Evolutionary conservation across 1,140 invertebrate genomes (phyloP), one percentile per base, ranked within the genome.

Genomic region (Drosophila novamexicana): DNA sequence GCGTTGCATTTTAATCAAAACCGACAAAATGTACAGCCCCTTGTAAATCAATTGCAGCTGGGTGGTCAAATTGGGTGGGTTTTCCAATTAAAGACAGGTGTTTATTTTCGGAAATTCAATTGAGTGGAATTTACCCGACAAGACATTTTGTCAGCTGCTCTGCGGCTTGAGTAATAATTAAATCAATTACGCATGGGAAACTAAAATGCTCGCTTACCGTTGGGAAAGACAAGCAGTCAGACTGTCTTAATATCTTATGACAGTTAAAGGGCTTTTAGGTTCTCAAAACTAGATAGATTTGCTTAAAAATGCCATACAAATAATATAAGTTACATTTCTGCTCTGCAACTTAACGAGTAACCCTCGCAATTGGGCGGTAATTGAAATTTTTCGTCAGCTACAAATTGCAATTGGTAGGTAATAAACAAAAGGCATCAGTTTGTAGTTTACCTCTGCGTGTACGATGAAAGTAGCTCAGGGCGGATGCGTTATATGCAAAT

Each of bases 51-150:
- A 22, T 54, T 62, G 29, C 44, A 50, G 29, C 37, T 56, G 10
- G 29, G 16, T 42, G 12, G 39, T n/a, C 16, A 36, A 42, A 68
- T 22, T 68, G 47, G 65, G 47, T 29, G 34, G 22, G 4, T 4
- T 36, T 12, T 44, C 37, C 45, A 64, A 70, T 37, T 42, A 66
- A 44, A 54, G 69, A 57, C 82, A 81, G 75, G 75, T 86, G 82
- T 81, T 84, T 71, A 71, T 79, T 79, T 70, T 78, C 61, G 42
- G 47, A 70, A 81, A 70, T 81, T 42, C 74, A 81, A 81, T 81
- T 81, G 50, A 74, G 50, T 56, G 59, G 14, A 76, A 77, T 70
- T 73, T 47, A 32, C 7, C 45, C 56, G 45, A 56, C 39, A 68
- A 75, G 50, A 62, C 45, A 74, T 75, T 66, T 66, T 82, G 75